Evolutionary conservation across 2,888 invertebrate genomes (phyloP), one percentile per base, ranked within the genome.

Genomic region (Sialis lutaria): DNA sequence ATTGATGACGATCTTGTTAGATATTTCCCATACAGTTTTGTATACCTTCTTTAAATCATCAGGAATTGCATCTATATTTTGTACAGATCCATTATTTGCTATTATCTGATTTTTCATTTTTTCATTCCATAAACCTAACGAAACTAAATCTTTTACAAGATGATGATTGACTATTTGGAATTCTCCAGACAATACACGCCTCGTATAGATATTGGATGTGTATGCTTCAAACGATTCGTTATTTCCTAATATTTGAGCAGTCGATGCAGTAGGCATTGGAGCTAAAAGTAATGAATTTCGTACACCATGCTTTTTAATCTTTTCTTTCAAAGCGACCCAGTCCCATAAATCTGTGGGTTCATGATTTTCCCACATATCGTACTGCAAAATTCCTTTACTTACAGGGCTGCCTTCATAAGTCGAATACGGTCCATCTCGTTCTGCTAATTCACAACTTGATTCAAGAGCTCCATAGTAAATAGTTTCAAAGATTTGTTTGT

Each of bases 251-350:
- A 99, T 99, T 68, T 98, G 97, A 3, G 98, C 97, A 0, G 97
- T 98, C 1, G 96, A 95, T 6, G 97, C 96, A 5, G 97, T 98
- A 1, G 97, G 97, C 97, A 98, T 98, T 0, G 96, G 96, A 0
- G 97, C 96, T 52, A 97, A 55, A 13, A 98, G 69, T 32, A 96
- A 69, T 2, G 95, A 95, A 68, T 98, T 98, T 48, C 97, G 72
- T 0, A 97, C 70, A 7, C 98, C 98, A 65, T 89, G 75, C 66
- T 83, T 72, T 1, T 84, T 79, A 55, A 98, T 95, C 61, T 84
- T 85, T 44, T 69, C 73, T 64, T 91, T 91, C 12, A 98, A 69
- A 6, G 60, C 67, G 2, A 68, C 59, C 98, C 98, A 98, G 62
- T 98, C 75, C 86, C 92, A 93, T 5, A 90, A 70, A 54, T 82